Percentiles rank a stretch among this genome's conserved stretches.
These are phyloP conservation scores for Polymixis flavicincta DNA, from an alignment of 2,888 invertebrate species.

Conservation along the genomic window DNA sequence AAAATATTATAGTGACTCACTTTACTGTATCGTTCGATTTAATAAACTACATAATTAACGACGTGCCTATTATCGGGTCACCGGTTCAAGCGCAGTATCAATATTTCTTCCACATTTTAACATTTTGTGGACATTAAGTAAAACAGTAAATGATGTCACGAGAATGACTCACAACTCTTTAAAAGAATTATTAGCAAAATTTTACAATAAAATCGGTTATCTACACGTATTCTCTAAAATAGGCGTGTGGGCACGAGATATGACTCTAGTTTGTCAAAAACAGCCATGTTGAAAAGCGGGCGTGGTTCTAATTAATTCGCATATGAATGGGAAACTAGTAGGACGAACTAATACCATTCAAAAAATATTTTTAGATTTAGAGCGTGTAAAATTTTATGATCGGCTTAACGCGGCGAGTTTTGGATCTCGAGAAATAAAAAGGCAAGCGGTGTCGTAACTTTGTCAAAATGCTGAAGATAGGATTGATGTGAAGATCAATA, in stretches of 20 bases:
- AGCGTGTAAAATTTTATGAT: constrained; percentile 47
- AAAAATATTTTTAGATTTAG: constrained; percentile 37
- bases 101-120: constrained; percentile 86
- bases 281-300: constrained; percentile 70
- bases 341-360: constrained; percentile 38
- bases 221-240: constrained; percentile 61
- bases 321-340: constrained; percentile 57
- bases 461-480: constrained; percentile 11
- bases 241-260: constrained; percentile 53
- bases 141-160: constrained; percentile 89
- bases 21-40: constrained; percentile 73
- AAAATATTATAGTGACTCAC: constrained; percentile 78
- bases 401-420: constrained; percentile 39
- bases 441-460: constrained; percentile 32
- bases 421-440: constrained; percentile 28
- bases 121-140: constrained; percentile 83
- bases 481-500: constrained; percentile 30
- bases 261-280: constrained; percentile 65
- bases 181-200: constrained; percentile 72
- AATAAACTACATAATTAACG: constrained; percentile 77
- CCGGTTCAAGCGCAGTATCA: constrained; percentile 86
- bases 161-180: constrained; percentile 83
- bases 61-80: constrained; percentile 84
- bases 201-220: constrained; percentile 76
- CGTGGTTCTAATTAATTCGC: constrained; percentile 63